Conservation (phyloP, 2,888 invertebrate genomes). For the Leptinotarsa juncta region DNA sequence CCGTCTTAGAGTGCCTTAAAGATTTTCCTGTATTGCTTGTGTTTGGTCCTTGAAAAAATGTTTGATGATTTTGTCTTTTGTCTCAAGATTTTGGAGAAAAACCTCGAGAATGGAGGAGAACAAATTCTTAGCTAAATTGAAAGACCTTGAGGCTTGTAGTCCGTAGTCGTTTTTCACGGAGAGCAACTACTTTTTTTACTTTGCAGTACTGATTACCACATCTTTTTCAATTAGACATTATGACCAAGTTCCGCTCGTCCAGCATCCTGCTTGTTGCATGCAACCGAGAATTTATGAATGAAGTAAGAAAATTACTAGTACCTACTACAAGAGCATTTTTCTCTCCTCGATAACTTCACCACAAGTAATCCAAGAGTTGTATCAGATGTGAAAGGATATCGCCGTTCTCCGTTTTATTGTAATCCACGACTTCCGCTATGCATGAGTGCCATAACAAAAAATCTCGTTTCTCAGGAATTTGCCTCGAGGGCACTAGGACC, state of each 20-base stretch:
- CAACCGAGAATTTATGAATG: slow-evolving; percentile 33
- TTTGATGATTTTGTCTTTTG: no score
- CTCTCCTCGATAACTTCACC: slow-evolving; percentile 4
- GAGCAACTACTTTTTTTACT: no score
- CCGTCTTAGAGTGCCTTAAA: no score
- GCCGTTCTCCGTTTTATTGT: slow-evolving; percentile 39
- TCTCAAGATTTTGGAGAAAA: no score
- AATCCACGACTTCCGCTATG: slow-evolving; percentile 47
- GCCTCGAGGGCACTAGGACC: slow-evolving; percentile 44
- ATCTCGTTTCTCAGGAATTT: slow-evolving; percentile 42
- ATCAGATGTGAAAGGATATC: slow-evolving; percentile 30
- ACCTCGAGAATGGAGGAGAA: no score
- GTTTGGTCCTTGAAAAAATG: no score
- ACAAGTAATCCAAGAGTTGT: not conserved
- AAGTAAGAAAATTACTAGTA: slow-evolving; percentile 24
- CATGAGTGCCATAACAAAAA: slow-evolving; percentile 40
- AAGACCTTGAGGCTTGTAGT: no score
- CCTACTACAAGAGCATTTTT: slow-evolving; percentile 3
- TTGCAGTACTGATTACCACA: no score
- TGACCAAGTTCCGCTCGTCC: slow-evolving; percentile 1
- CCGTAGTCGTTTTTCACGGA: no score
- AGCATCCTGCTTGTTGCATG: slow-evolving; percentile 20
- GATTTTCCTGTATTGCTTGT: no score
- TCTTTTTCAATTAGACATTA: not conserved
- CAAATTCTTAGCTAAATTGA: no score